phyloP scores from a whole-genome alignment of 2,113 vertebrate genomes.

The Lipotes vexillifer region DNA sequence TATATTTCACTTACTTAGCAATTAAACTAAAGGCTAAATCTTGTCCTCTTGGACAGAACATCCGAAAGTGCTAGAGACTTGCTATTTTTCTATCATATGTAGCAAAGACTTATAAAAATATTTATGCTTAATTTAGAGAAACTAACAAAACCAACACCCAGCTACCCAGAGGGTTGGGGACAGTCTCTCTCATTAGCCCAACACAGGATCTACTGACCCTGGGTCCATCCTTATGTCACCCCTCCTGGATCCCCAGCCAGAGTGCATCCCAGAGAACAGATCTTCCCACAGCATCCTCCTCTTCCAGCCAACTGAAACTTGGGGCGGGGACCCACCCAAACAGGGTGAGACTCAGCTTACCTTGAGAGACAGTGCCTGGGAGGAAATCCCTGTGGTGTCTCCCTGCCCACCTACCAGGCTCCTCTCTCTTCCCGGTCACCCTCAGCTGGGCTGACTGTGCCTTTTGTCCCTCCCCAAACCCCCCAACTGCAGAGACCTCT shows the following conservation, averaged over 20 bases:
- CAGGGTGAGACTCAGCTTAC: background rate
- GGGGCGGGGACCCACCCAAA: background rate
- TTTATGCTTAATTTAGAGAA: conserved; percentile 21
- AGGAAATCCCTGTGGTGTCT: background rate
- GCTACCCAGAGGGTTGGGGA: background rate
- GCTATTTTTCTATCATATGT: background rate
- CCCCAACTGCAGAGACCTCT: background rate
- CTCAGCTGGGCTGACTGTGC: background rate
- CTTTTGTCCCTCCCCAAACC: background rate
- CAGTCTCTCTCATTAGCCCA: background rate
- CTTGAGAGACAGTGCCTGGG: background rate
- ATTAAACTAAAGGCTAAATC: background rate
- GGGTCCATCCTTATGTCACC: background rate
- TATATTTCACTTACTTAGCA: background rate
- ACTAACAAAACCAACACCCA: background rate
- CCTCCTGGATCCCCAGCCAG: background rate
- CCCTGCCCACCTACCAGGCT: background rate
- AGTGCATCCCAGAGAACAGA: background rate
- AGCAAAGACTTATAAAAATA: background rate
- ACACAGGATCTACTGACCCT: background rate
- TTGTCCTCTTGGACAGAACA: background rate
- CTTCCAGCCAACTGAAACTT: background rate
- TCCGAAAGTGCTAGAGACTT: background rate
- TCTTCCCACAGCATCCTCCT: background rate
- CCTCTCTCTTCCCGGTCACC: background rate